A percentile compares a stretch with the other conserved stretches of the same genome.
phyloP scores from a whole-genome alignment of 1,140 invertebrate species.

The Hypsibius dujardini region DNA sequence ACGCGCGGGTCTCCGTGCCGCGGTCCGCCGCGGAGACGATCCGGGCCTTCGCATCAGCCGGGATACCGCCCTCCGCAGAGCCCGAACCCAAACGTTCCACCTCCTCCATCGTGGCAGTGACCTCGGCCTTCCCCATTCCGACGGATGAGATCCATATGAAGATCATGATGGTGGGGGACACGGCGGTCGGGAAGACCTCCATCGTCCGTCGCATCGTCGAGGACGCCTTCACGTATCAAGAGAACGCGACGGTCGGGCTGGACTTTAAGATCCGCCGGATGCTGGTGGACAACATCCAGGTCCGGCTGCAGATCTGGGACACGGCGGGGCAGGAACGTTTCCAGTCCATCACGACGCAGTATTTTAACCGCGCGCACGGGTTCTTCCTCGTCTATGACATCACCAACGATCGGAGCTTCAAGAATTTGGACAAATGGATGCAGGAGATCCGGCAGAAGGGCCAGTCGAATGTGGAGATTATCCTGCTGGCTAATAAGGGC shows the following conservation, averaged over 20 bases:
- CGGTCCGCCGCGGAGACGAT: no score
- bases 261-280: constrained; percentile 16
- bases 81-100: neutral
- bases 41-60: no score
- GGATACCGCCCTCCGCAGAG: no score
- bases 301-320: constrained; percentile 83
- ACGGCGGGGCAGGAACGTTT: constrained; percentile 98
- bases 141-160: constrained; percentile 15
- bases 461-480: constrained; percentile 13
- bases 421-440: constrained; percentile 9
- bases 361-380: constrained; percentile 96
- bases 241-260: constrained; percentile 8
- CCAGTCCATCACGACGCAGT: constrained; percentile 93
- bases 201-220: constrained; percentile 11
- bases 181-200: constrained; percentile 4
- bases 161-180: constrained; percentile 16
- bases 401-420: constrained; percentile 51
- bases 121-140: neutral
- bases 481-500: constrained; percentile 9
- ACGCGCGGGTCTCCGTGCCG: no score
- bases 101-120: neutral
- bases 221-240: constrained; percentile 12
- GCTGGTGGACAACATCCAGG: constrained; percentile 7
- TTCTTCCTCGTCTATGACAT: constrained; percentile 99
- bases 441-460: constrained; percentile 16